Base-by-base conservation (phyloP, 1,140 invertebrate genomes). In the Drosophila dunni region DNA sequence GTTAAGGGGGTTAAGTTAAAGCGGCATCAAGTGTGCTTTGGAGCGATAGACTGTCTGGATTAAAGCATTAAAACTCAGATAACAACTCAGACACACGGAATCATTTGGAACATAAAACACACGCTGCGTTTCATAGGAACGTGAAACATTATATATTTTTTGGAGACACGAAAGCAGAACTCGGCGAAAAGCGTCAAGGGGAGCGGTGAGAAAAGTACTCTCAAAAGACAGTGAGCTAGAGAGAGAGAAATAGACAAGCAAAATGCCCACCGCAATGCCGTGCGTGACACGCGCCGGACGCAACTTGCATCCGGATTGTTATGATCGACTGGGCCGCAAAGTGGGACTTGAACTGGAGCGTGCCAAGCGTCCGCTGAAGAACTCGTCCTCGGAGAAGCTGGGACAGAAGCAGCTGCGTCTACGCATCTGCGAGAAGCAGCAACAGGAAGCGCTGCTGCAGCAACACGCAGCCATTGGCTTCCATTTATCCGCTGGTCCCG, bases 231-330 rank as follows among this genome's bases (percentile, higher is more conserved):
- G 36, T 2, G 11, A n/a, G 40, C 11, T 2, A 38, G 36, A 38
- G 36, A 38, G 3, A 13, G 40, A 13, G 4, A n/a, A 7, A 1
- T 9, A 13, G 6, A 1, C 0, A 7, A 33, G 2, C 46, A 70
- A 54, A 38, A 86, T 85, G 78, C 75, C 83, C 1, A 79, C 65
- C 38, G 34, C 68, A 8, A 67, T 86, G 75, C 61, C 78, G 7
- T 86, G 82, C 61, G 63, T 60, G 13, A 68, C 82, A 8, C 62
- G 78, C 1, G 20, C 50, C 6, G 20, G 53, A 0, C 36, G 70
- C 7, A 24, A 53, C 0, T 33, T 85, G 34, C 78, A 46, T 24
- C 60, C 78, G 1, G 75, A 85, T 15, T 85, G 81, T 53, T 85
- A 85, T 29, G 81, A 85, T 40, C 67, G 71, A 5, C 11, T 61